Base-by-base conservation (phyloP, 2,113 vertebrate species). In the Pogonocichla stellata region DNA sequence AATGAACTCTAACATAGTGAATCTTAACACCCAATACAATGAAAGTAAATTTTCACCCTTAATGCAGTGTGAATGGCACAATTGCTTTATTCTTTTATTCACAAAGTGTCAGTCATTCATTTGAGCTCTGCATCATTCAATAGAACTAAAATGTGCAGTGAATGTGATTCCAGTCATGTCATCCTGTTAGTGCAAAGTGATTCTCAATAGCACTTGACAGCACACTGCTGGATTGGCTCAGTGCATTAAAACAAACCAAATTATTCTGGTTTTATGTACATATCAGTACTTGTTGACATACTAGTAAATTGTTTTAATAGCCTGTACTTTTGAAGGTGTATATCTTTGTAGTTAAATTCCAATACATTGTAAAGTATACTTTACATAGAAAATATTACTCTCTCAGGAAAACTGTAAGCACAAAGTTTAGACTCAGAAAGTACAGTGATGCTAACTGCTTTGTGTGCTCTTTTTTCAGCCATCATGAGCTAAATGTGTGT, bases 281-380 rank as follows among this genome's bases (percentile, higher is more conserved):
- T 85, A 92, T 93, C 3, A 9, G 83, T 90, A 77, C 88, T 95
- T 95, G 92, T 92, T 97, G 97, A 96, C 96, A 96, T 22, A 58
- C 78, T 17, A 96, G 96, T 97, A 97, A 96, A 96, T 97, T 97
- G 96, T 96, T 97, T 98, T 97, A 97, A 97, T 96, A 94, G 88
- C 90, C 60, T 66, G 61, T 95, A 80, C 96, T 97, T 97, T 96
- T 53, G 91, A 95, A 97, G 91, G 95, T 96, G 75, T 96, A 93
- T 95, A 97, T 97, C 94, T 94, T 95, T 90, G 91, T 93, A 86
- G 94, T 97, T 98, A 97, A 97, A 97, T 88, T 92, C 88, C 78
- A 94, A 92, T 96, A 96, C 38, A 56, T 66, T 93, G 82, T 84
- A 94, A 97, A 97, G 84, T 78, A 96, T 34, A 56, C 80, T 96